phyloP scores from a whole-genome alignment of 2,888 invertebrate species.

The Polyploca ridens region DNA sequence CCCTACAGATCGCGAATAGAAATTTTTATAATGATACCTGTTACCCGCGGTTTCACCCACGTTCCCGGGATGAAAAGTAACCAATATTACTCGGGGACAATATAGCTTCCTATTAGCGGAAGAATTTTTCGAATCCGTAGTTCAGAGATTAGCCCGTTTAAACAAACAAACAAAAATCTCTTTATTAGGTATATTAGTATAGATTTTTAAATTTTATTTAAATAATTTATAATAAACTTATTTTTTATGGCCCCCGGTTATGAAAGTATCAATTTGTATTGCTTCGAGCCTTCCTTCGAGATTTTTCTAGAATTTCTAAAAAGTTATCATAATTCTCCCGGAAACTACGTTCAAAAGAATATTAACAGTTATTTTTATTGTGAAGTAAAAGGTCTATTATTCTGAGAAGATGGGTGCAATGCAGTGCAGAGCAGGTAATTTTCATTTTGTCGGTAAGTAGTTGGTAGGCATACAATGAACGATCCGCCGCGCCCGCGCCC shows the following conservation, averaged over 20 bases:
- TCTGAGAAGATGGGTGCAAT: slow-evolving; percentile 17
- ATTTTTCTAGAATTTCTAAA: neutral
- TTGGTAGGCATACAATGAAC: neutral
- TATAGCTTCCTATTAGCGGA: too few relatives aligned
- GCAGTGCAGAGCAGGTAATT: slow-evolving; percentile 18
- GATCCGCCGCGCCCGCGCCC: neutral
- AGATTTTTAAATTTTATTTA: neutral
- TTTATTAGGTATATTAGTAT: too few relatives aligned
- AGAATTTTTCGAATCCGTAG: too few relatives aligned
- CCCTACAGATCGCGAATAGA: too few relatives aligned
- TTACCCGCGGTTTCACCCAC: too few relatives aligned
- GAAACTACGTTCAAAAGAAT: neutral
- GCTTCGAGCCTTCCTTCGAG: neutral
- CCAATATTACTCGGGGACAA: too few relatives aligned
- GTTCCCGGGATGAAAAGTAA: too few relatives aligned
- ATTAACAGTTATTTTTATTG: slow-evolving; percentile 7
- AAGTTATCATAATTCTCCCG: neutral
- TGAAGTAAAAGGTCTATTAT: slow-evolving; percentile 7
- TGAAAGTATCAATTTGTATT: neutral
- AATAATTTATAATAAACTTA: neutral
- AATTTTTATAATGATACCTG: too few relatives aligned
- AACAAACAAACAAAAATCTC: too few relatives aligned
- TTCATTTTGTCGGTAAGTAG: slow-evolving; percentile 6
- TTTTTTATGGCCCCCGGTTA: neutral
- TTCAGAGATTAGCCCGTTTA: too few relatives aligned